Base-by-base conservation (phyloP, 2,888 invertebrate genomes). In the Gandaritis pyraliata region DNA sequence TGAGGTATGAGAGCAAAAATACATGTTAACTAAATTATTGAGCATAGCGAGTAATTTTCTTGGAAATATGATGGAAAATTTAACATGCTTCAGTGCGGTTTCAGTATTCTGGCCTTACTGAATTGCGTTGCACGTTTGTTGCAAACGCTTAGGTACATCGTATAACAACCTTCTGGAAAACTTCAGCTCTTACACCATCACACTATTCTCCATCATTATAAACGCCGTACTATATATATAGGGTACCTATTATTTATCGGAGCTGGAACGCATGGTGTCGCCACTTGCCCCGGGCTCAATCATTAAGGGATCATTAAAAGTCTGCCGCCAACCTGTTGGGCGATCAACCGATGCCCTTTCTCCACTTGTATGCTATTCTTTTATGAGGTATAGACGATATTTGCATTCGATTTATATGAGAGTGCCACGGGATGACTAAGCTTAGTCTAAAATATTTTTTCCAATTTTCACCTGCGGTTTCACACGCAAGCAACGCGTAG, bases 291-390 rank as follows among this genome's bases (percentile, higher is more conserved):
- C 59, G 53, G 82, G 85, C 85, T 77, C 76, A 85, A 85, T 86
- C 86, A 87, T 87, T 86, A 87, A 78, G 83, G 83, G 82, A 85
- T 86, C 86, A 86, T 87, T 86, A 86, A 85, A 81, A 81, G 73
- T 81, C 75, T 72, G 38, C 65, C 73, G 76, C 76, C 78, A 74
- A 80, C 77, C 81, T 79, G 78, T 76, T 77, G 77, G 78, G 72
- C 73, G 75, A 69, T 75, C 72, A 73, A 72, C 75, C 76, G 76
- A 75, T 73, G 75, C 76, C 76, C 73, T 76, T 73, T 75, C 73
- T 72, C 68, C 71, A 72, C 70, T 74, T 73, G 74, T 70, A 72
- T 74, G 73, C 68, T 70, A 70, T 73, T 72, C 67, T 68, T 72
- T 68, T 64, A 58, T 59, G 65, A 72, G 66, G 71, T 64, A 74